phyloP scores from a whole-genome alignment of 2,113 vertebrate genomes.

The Aleadryas rufinucha region DNA sequence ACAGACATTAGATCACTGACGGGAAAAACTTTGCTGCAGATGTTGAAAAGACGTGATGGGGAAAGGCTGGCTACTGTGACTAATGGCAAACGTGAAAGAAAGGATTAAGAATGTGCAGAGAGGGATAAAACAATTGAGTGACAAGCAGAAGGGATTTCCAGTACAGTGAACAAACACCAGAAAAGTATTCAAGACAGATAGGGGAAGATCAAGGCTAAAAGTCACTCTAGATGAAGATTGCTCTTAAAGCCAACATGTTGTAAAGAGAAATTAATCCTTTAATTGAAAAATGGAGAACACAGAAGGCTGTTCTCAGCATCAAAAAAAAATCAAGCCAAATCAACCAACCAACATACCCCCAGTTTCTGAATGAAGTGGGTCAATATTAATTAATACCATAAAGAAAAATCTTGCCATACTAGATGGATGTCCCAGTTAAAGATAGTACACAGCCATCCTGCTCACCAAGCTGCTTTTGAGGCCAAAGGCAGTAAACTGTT shows the following conservation, averaged over 20 bases:
- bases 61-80: slow-evolving; percentile 23
- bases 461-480: neutral
- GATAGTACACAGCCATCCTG: neutral
- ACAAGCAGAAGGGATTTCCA: slow-evolving; percentile 38
- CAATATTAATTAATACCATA: neutral
- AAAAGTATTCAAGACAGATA: neutral
- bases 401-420: neutral
- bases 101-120: slow-evolving; percentile 11
- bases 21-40: slow-evolving; percentile 39
- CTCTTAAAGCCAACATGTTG: neutral
- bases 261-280: neutral
- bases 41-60: neutral
- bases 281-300: neutral
- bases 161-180: neutral
- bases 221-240: neutral
- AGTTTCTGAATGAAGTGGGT: neutral
- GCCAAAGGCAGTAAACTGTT: neutral
- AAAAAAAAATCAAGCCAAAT: neutral
- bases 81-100: slow-evolving; percentile 8
- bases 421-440: neutral
- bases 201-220: neutral
- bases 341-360: neutral
- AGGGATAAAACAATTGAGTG: slow-evolving; percentile 3
- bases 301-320: neutral
- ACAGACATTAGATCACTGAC: slow-evolving; percentile 45